Evolutionary conservation across 2,888 invertebrate genomes (phyloP).

Genomic region (Acrobasis suavella): DNA sequence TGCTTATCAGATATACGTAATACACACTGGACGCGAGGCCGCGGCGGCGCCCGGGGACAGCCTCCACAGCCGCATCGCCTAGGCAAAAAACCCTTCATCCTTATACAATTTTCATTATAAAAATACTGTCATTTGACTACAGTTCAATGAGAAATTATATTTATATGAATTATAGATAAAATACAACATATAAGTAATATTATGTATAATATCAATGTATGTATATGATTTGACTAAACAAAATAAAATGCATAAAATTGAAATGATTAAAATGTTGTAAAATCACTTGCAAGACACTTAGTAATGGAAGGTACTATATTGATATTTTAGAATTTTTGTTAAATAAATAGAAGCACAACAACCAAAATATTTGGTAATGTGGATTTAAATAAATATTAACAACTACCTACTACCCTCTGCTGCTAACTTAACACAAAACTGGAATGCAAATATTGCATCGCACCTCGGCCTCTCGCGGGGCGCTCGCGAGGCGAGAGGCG

Average conservation of each 20-base stretch:
- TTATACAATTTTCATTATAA: slow-evolving; percentile 81
- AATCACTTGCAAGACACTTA: slow-evolving; percentile 74
- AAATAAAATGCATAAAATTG: slow-evolving; percentile 81
- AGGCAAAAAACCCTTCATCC: slow-evolving; percentile 73
- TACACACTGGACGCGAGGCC: slow-evolving; percentile 51
- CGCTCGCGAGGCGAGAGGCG: slow-evolving; percentile 34
- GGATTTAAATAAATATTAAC: slow-evolving; percentile 72
- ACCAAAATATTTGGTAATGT: slow-evolving; percentile 80
- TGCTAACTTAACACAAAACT: slow-evolving; percentile 78
- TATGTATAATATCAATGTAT: slow-evolving; percentile 68
- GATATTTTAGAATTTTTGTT: slow-evolving; percentile 67
- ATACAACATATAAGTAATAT: slow-evolving; percentile 67
- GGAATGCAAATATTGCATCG: slow-evolving; percentile 83
- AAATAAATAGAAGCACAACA: slow-evolving; percentile 81
- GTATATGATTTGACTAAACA: slow-evolving; percentile 81
- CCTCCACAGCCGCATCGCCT: slow-evolving; percentile 42
- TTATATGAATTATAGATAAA: slow-evolving; percentile 74
- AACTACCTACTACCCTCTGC: slow-evolving; percentile 72
- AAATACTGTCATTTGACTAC: slow-evolving; percentile 84
- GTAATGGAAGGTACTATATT: slow-evolving; percentile 77
- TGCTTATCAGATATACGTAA: slow-evolving; percentile 81
- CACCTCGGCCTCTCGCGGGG: slow-evolving; percentile 61
- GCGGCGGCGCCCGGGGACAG: slow-evolving; percentile 31
- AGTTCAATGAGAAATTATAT: slow-evolving; percentile 79
- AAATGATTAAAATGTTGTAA: slow-evolving; percentile 78